Evolutionary conservation across 2,113 vertebrate species (phyloP).

Genomic region (Antennarius striatus): DNA sequence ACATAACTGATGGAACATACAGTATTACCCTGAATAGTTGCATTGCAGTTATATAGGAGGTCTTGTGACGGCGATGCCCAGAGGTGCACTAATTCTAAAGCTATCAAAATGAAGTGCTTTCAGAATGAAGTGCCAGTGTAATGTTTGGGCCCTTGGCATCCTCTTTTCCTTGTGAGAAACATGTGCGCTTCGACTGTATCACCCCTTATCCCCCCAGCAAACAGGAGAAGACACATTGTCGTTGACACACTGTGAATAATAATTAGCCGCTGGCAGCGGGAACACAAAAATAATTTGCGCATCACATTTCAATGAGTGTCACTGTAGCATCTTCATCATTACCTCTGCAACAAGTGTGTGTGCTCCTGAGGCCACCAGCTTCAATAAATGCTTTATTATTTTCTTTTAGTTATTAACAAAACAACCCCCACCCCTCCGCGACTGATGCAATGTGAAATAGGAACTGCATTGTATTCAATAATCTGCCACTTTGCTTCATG

Average conservation of each 20-base stretch:
- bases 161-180: conserved; percentile 37
- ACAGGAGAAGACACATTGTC: conserved; percentile 62
- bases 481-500: conserved; percentile 21
- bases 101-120: conserved; percentile 38
- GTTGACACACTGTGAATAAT: conserved; percentile 63
- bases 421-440: too few relatives aligned
- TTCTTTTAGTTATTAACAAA: conserved; percentile 26
- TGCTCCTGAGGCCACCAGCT: conserved; percentile 36
- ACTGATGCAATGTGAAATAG: conserved; percentile 5
- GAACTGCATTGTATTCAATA: conserved; percentile 39
- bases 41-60: conserved; percentile 32
- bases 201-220: conserved; percentile 60
- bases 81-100: conserved; percentile 26
- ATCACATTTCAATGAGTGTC: conserved; percentile 64
- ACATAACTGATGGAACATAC: neutral
- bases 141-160: conserved; percentile 59
- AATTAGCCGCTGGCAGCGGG: conserved; percentile 58
- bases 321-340: conserved; percentile 41
- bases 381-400: conserved; percentile 11
- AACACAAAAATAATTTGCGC: conserved; percentile 60
- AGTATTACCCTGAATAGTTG: neutral
- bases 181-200: conserved; percentile 52
- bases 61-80: conserved; percentile 13
- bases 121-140: conserved; percentile 34
- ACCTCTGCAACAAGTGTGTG: conserved; percentile 45